Base-by-base conservation (phyloP, 2,113 vertebrate genomes). In the Anthoscopus minutus region DNA sequence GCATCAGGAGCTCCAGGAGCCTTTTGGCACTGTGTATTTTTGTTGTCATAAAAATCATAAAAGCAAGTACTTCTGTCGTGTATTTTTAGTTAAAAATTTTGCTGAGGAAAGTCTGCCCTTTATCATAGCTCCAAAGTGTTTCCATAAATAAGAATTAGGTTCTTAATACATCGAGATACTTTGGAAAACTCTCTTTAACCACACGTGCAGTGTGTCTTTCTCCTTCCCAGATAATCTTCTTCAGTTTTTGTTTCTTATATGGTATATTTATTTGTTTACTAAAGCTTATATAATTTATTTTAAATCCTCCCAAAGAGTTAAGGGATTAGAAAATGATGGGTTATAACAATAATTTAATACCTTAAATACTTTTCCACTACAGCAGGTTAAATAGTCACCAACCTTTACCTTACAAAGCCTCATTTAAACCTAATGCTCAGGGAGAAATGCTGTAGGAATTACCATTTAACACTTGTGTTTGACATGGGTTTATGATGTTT, bases 401-500 rank as follows among this genome's bases (percentile, higher is more conserved):
- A 69, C 50, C 48, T 54, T 93, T 95, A 90, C 86, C 88, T 93
- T 86, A 67, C 40, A 90, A 95, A 95, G 51, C 53, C 80, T 93
- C 56, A 62, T 86, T 92, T 95, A 88, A 93, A 94, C 44, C 33
- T 71, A 71, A 90, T 70, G 30, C 60, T 78, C 51, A 51, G 80
- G 88, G 45, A 85, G 83, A 94, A 94, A 82, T 1, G 23, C n/a
- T 47, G 66, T 45, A 61, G 81, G 82, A 94, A 95, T 94, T 95
- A 40, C 80, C 76, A 17, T 71, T 88, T 88, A 88, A 86, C 47
- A 12, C 35, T 90, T 71, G 35, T 90, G 72, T 96, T 95, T 96
- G 95, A 92, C 65, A 38, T 74, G 91, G 61, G 54, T 40, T 95
- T 90, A 92, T 30, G 23, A 12, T 89, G 62, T 96, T 94, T 94